Base-by-base conservation (phyloP, 2,888 invertebrate species). In the Altica lythri region DNA sequence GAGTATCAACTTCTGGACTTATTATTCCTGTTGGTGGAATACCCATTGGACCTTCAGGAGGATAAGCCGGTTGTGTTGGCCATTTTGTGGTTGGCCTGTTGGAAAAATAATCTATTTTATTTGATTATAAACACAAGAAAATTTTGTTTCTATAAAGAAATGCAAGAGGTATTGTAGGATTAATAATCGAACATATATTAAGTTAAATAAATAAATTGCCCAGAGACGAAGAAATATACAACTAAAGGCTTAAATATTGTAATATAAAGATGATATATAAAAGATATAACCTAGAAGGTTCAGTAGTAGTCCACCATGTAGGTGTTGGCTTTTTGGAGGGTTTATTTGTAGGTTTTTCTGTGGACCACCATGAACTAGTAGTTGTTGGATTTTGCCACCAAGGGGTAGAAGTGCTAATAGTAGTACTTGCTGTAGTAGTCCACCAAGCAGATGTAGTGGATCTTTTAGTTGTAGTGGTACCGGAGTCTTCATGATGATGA, bases 1-100 rank as follows among this genome's bases (percentile, higher is more conserved):
- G 67, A 42, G 62, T 65, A 10, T 69, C 68, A 5, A 70, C 65
- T 57, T 73, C 73, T 35, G 80, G 75, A 6, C 81, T 80, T 61
- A 79, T 80, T 60, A 78, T 71, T 45, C 78, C 71, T 2, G 76
- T 77, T 1, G 79, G 77, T 2, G 76, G 72, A 29, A 79, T 75
- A 45, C 78, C 74, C 0, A 79, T 77, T 14, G 62, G 53, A 49
- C 60, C 51, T 44, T 62, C 61, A 9, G 71, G 64, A 10, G 72
- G 49, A 19, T 25, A 59, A 12, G 65, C 54, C 9, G 27, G 12
- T 18, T 25, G 18, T 12, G 34, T 12, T n/a, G 47, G 27, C 6
- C 27, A 22, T 5, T 45, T 44, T 14, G 27, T n/a, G 12, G 16
- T 40, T 48, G 14, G 49, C n/a, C n/a, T n/a, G n/a, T n/a, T n/a